Evolutionary conservation across 2,888 invertebrate species (phyloP).

Genomic region (Aspidiotus destructor): DNA sequence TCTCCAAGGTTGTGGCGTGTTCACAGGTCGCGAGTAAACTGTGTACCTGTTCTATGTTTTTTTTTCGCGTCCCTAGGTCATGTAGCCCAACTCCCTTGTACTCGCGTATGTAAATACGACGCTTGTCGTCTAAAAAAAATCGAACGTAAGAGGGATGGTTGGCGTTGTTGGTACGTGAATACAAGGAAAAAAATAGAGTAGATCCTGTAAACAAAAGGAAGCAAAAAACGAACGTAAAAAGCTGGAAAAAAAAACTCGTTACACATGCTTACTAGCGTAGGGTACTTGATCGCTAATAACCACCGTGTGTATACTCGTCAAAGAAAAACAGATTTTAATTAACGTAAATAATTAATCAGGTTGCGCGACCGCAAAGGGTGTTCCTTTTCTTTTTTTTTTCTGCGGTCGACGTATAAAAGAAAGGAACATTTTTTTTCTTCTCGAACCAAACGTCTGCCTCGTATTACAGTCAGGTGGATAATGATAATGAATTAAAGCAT

Average conservation of each 20-base stretch:
- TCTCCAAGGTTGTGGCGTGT: too few relatives aligned
- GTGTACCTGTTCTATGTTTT: constrained; percentile 1
- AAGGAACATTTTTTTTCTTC: too few relatives aligned
- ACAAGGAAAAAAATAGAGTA: neutral
- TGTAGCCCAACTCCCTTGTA: neutral
- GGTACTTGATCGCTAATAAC: too few relatives aligned
- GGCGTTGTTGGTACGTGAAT: neutral
- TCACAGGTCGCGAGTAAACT: too few relatives aligned
- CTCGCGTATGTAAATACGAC: constrained; percentile 1
- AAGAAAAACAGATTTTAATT: neutral
- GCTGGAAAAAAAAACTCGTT: neutral
- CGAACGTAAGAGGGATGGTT: neutral
- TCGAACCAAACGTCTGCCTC: too few relatives aligned
- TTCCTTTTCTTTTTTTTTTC: neutral
- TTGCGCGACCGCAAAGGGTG: neutral
- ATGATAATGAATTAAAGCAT: too few relatives aligned
- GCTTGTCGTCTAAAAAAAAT: neutral
- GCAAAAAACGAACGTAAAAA: constrained; percentile 4
- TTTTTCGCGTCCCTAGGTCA: neutral
- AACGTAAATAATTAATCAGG: constrained; percentile 3
- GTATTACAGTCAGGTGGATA: too few relatives aligned
- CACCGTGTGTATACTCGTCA: too few relatives aligned
- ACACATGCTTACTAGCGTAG: too few relatives aligned
- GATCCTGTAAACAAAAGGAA: neutral
- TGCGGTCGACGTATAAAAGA: too few relatives aligned